phyloP scores from a whole-genome alignment of 2,113 vertebrate species.

The Varanus komodoensis region DNA sequence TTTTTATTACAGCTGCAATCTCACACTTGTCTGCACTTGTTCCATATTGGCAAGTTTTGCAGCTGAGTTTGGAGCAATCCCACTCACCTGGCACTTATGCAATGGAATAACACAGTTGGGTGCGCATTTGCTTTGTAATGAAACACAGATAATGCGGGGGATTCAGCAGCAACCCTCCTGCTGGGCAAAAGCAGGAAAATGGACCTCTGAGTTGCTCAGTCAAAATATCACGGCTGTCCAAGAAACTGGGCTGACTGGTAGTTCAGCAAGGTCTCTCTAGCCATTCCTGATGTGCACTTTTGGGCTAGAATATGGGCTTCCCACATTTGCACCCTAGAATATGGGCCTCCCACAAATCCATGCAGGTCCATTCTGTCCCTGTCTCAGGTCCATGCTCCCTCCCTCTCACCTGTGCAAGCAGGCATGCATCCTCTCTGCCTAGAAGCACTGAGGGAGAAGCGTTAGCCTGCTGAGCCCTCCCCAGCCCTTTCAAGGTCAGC shows the following conservation, averaged over 20 bases:
- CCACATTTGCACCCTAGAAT: too few species aligned
- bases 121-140: slow-evolving; percentile 69
- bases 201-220: not conserved
- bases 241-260: not conserved
- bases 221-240: not conserved
- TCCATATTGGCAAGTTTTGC: slow-evolving; percentile 66
- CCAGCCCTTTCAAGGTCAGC: too few species aligned
- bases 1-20: slow-evolving; percentile 70
- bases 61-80: slow-evolving; percentile 61
- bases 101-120: slow-evolving; percentile 65
- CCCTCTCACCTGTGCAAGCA: too few species aligned
- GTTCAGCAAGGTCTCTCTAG: not conserved
- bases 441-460: too few species aligned
- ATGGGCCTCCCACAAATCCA: too few species aligned
- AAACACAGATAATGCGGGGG: slow-evolving; percentile 59
- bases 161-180: slow-evolving; percentile 47
- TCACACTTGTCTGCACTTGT: slow-evolving; percentile 65
- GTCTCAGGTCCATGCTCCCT: too few species aligned
- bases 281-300: not conserved
- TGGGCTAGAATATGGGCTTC: not conserved
- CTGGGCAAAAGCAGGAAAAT: not conserved
- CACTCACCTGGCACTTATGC: slow-evolving; percentile 45
- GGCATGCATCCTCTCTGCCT: too few species aligned
- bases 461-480: too few species aligned
- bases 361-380: too few species aligned